phyloP scores from a whole-genome alignment of 2,888 invertebrate genomes.

The Melinopterus prodromus region DNA sequence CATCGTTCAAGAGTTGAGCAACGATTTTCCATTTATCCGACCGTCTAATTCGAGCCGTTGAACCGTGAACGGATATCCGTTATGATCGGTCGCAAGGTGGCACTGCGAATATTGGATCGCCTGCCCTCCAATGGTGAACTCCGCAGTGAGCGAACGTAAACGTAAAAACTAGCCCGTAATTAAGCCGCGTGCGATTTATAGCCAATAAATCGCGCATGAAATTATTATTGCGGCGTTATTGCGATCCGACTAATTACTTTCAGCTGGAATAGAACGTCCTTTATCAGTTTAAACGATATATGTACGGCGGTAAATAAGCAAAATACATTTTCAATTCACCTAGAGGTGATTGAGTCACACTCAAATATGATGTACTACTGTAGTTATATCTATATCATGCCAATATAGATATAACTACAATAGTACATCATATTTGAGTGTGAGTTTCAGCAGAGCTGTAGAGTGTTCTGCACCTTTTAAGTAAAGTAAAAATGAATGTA shows the following conservation, averaged over 20 bases:
- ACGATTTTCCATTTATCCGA: slow-evolving; percentile 33
- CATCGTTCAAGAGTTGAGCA: slow-evolving; percentile 7
- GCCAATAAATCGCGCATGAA: neutral
- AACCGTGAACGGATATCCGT: slow-evolving; percentile 4
- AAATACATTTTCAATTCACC: neutral
- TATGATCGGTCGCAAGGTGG: neutral
- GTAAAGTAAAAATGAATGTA: too few species aligned
- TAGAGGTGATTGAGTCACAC: neutral
- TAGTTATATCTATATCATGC: too few species aligned
- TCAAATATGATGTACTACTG: too few species aligned
- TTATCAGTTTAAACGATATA: neutral
- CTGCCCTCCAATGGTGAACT: slow-evolving; percentile 5
- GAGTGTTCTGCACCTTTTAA: too few species aligned
- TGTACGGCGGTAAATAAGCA: neutral
- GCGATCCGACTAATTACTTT: neutral
- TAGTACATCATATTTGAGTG: too few species aligned
- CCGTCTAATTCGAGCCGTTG: slow-evolving; percentile 17
- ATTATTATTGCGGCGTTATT: neutral
- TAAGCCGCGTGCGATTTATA: neutral
- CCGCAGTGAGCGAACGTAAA: neutral
- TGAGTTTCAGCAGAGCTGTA: too few species aligned
- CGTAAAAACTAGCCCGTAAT: neutral
- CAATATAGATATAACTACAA: too few species aligned
- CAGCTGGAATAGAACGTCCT: neutral
- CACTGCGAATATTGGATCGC: neutral